Conservation (phyloP, 2,888 invertebrate genomes). For the Stenodera caucasica region DNA sequence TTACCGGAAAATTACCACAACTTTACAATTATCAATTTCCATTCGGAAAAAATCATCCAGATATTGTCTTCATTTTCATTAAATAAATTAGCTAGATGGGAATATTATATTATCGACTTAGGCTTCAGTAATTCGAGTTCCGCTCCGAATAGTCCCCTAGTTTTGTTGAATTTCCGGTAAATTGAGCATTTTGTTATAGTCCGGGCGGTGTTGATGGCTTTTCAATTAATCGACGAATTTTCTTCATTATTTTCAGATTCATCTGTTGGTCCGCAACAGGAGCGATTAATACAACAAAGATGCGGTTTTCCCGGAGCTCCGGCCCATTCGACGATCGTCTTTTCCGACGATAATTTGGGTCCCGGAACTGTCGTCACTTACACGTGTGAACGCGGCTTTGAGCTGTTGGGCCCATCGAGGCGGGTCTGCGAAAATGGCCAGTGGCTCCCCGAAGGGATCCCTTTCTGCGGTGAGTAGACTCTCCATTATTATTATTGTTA, state of each 20-base stretch:
- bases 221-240: background rate
- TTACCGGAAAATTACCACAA: conserved; percentile 2
- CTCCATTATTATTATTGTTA: too few species aligned
- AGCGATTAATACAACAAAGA: conserved; percentile 33
- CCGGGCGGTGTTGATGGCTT: background rate
- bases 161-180: conserved; percentile 30
- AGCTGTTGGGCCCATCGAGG: conserved; percentile 83
- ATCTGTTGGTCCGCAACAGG: background rate
- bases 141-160: conserved; percentile 28
- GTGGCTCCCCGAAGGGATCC: conserved; percentile 89
- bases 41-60: background rate
- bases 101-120: conserved; percentile 20
- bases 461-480: conserved; percentile 84
- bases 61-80: background rate
- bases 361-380: conserved; percentile 77
- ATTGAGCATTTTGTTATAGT: conserved; percentile 10
- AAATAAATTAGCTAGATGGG: too few species aligned
- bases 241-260: background rate
- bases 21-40: background rate
- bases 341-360: conserved; percentile 67
- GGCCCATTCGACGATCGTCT: conserved; percentile 80
- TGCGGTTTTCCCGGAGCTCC: conserved; percentile 91
- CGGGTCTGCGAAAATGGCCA: conserved; percentile 75
- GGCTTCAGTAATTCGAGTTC: conserved; percentile 28
- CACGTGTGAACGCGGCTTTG: conserved; percentile 86